phyloP scores from a whole-genome alignment of 2,797 vertebrate genomes.

The Leptoclinus maculatus region DNA sequence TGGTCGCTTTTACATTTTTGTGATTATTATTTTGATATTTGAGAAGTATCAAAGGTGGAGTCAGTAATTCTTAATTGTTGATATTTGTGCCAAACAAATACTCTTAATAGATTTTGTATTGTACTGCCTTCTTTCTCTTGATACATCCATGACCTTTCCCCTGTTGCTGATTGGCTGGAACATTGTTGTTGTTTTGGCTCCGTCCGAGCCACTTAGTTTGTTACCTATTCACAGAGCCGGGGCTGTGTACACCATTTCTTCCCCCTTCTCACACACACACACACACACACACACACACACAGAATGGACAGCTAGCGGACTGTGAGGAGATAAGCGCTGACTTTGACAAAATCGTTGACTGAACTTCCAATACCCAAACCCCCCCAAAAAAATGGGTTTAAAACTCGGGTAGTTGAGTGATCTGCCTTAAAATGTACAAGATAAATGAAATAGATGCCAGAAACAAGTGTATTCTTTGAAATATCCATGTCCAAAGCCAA shows the following conservation, averaged over 20 bases:
- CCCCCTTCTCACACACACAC: not conserved
- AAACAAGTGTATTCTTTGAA: not conserved
- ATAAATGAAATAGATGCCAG: not conserved
- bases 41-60: not conserved
- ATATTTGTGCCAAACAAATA: constrained; percentile 3
- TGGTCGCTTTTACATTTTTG: not conserved
- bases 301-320: not conserved
- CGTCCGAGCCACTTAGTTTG: not conserved
- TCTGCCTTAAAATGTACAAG: not conserved
- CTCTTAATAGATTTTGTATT: not conserved
- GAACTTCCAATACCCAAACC: not conserved
- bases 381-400: not conserved
- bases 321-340: not conserved
- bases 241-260: not conserved
- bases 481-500: not conserved
- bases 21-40: not conserved
- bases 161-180: not conserved
- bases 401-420: not conserved
- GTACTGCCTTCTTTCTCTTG: not conserved
- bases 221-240: too few relatives aligned
- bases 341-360: not conserved
- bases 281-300: too few relatives aligned
- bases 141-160: not conserved
- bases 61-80: not conserved
- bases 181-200: not conserved